Base-by-base conservation (phyloP, 2,888 invertebrate species). In the Eulithis testata region DNA sequence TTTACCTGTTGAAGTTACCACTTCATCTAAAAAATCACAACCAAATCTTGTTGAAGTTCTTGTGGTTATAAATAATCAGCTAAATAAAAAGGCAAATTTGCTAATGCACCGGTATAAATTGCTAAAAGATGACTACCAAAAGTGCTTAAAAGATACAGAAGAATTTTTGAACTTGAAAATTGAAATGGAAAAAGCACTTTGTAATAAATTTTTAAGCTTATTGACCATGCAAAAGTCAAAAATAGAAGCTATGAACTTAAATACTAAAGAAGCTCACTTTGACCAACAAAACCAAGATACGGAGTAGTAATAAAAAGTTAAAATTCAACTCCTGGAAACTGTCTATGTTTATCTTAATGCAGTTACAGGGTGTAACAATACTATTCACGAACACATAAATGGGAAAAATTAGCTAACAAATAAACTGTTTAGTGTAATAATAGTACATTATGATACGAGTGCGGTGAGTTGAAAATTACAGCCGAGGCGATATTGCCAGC, bases 111-210 rank as follows among this genome's bases (percentile, higher is more conserved):
- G 77, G 67, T 84, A 78, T 60, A 75, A 78, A 45, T 64, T 66
- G 27, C 66, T 85, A 4, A 84, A 82, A 79, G 62, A 69, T 3
- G 86, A 89, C 61, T 89, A 87, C 70, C 73, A 82, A 27, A 86
- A 84, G 70, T 87, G 85, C 68, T 73, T 89, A 12, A 80, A 77
- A 73, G 90, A 90, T 53, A 89, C 87, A 3, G 82, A 88, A 78
- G 86, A 89, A 63, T 89, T 89, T 81, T 76, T 90, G 45, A 81
- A 80, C 53, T 76, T 90, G 44, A 90, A 89, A 82, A 80, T 87
- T 63, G 85, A 87, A 66, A 88, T 89, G 88, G 90, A 90, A 73
- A 85, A 80, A 73, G 78, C 83, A 27, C 76, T 90, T 0, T 85
- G 87, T 67, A 78, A 81, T 51, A 88, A 87, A 68, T 89, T 87